Conservation (phyloP, 2,113 vertebrate genomes). For the Protobothrops mucrosquamatus region DNA sequence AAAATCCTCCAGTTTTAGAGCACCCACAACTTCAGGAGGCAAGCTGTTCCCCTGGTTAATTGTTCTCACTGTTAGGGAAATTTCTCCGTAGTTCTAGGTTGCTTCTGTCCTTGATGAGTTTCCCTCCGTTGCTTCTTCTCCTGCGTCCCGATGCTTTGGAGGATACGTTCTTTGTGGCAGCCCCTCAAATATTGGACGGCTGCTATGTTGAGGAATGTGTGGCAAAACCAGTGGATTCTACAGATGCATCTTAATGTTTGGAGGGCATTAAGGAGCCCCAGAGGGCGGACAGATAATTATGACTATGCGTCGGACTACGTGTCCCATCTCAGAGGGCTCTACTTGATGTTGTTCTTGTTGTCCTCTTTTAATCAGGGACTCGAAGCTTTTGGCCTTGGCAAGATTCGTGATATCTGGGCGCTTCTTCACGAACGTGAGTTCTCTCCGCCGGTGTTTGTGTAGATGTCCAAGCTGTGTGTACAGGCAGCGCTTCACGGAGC, state of each 20-base stretch:
- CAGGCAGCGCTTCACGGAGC: not conserved
- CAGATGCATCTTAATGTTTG: too few species aligned
- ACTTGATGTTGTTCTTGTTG: not conserved
- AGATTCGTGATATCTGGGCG: conserved; percentile 85
- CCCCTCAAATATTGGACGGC: not conserved
- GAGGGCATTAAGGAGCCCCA: not conserved
- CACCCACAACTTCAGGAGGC: too few species aligned
- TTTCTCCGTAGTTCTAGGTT: not conserved
- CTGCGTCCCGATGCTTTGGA: too few species aligned
- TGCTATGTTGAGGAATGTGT: not conserved
- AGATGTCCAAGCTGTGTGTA: not conserved
- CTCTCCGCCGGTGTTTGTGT: not conserved
- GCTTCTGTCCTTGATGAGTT: too few species aligned
- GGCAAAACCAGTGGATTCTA: not conserved
- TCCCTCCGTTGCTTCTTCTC: too few species aligned
- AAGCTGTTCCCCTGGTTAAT: not conserved
- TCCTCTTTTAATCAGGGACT: conserved; percentile 71
- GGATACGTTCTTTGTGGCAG: too few species aligned
- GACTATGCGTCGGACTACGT: not conserved
- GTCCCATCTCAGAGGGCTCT: not conserved
- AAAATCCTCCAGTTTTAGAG: too few species aligned
- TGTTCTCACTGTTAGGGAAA: not conserved
- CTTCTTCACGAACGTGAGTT: conserved; percentile 74
- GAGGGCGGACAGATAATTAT: not conserved
- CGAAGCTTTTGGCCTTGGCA: conserved; percentile 76